A percentile compares a stretch with the other conserved stretches of the same genome.
Conservation (phyloP, 2,797 vertebrate genomes). For the Liparis tanakae region DNA sequence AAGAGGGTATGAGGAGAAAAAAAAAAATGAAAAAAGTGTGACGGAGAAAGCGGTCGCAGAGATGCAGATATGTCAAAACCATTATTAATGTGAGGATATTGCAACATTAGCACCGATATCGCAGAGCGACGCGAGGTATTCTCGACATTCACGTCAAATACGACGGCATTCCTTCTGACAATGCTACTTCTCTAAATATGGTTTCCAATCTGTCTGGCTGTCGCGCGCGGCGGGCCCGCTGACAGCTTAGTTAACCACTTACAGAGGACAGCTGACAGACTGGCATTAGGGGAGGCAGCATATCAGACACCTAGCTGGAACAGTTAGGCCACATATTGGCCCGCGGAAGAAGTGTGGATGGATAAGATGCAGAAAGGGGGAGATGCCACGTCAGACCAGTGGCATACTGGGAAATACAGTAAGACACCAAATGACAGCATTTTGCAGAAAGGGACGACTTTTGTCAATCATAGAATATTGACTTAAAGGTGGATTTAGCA, state of each 20-base stretch:
- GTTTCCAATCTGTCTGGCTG: constrained; percentile 77
- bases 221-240: constrained; percentile 66
- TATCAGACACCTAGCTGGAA: constrained; percentile 46
- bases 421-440: not conserved
- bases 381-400: not conserved
- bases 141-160: constrained; percentile 61
- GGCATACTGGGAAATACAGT: constrained; percentile 3
- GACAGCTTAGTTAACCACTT: constrained; percentile 71
- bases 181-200: constrained; percentile 75
- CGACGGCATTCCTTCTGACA: constrained; percentile 71
- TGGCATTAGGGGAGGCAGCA: constrained; percentile 56
- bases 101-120: constrained; percentile 58
- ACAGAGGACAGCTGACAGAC: constrained; percentile 72
- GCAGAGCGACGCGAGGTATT: constrained; percentile 57
- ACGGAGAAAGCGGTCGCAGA: constrained; percentile 40
- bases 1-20: constrained; percentile 4
- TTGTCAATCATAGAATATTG: constrained; percentile 9
- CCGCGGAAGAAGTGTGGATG: constrained; percentile 34
- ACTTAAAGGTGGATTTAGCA: constrained; percentile 1
- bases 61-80: constrained; percentile 63
- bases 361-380: constrained; percentile 11
- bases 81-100: constrained; percentile 65
- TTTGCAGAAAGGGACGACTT: constrained; percentile 4
- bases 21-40: constrained; percentile 23
- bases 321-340: constrained; percentile 25